These are phyloP conservation scores for Drosophila miranda DNA, from an alignment of 1,140 invertebrate species.

Conservation along the genomic window DNA sequence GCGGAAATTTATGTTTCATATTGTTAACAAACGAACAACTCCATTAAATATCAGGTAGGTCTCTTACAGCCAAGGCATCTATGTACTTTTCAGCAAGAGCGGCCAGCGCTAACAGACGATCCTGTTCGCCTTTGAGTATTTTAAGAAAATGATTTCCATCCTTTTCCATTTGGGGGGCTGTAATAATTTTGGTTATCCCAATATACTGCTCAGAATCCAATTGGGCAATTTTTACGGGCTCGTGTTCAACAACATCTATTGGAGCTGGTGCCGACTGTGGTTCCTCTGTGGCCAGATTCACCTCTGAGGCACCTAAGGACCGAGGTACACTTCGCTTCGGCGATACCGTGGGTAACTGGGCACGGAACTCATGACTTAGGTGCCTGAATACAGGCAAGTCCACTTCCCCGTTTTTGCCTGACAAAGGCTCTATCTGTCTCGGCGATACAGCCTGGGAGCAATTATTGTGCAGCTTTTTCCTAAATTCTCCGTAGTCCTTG, in stretches of 20 bases:
- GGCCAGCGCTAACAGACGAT: conserved; percentile 87
- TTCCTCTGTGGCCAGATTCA: conserved; percentile 5
- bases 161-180: conserved; percentile 5
- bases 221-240: conserved; percentile 9
- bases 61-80: conserved; percentile 83
- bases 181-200: conserved; percentile 22
- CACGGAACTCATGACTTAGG: conserved; percentile 91
- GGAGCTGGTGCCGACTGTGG: neutral
- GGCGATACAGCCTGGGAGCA: conserved; percentile 61
- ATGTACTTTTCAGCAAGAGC: conserved; percentile 87
- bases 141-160: conserved; percentile 91
- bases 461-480: conserved; percentile 82
- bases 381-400: conserved; percentile 90
- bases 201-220: conserved; percentile 36
- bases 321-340: conserved; percentile 82
- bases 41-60: neutral
- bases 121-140: conserved; percentile 88
- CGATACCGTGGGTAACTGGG: conserved; percentile 89
- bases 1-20: conserved; percentile 2
- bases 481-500: conserved; percentile 82
- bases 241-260: conserved; percentile 60
- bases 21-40: neutral
- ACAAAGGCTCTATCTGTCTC: conserved; percentile 16
- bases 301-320: conserved; percentile 69
- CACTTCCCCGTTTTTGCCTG: conserved; percentile 35